Conservation (phyloP, 2,888 invertebrate genomes). For the Mystacides longicornis region DNA sequence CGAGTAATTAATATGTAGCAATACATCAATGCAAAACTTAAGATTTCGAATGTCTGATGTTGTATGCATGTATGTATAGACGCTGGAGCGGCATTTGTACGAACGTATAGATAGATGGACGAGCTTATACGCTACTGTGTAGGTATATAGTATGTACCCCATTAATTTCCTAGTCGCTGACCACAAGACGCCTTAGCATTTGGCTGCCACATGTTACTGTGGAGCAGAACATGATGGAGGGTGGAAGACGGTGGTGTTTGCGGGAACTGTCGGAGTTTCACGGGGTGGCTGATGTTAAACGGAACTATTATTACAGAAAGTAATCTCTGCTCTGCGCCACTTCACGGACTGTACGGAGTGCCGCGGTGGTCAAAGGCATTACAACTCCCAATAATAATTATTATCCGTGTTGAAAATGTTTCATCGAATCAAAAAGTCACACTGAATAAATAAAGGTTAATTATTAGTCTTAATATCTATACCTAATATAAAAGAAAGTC, state of each 20-base stretch:
- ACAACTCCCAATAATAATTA: too few relatives aligned
- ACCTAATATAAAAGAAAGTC: too few relatives aligned
- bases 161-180: conserved; percentile 23
- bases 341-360: too few relatives aligned
- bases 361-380: too few relatives aligned
- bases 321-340: not conserved
- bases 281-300: not conserved
- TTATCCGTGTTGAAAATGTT: too few relatives aligned
- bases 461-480: too few relatives aligned
- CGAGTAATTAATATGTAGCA: too few relatives aligned
- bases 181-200: conserved; percentile 21
- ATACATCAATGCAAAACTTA: conserved; percentile 2
- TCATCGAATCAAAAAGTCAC: too few relatives aligned
- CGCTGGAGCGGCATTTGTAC: too few relatives aligned
- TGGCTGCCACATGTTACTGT: conserved; percentile 15
- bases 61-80: too few relatives aligned
- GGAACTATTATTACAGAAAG: not conserved
- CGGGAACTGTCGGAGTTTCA: not conserved
- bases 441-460: too few relatives aligned
- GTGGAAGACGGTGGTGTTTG: conserved; percentile 3
- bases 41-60: not conserved
- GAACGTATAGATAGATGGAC: too few relatives aligned
- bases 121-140: conserved; percentile 4
- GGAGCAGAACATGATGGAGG: conserved; percentile 5
- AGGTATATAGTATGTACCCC: conserved; percentile 8